These are phyloP conservation scores for Aplysina aerophoba DNA, from an alignment of 37 sponge, comb jelly and placozoan genomes.

Conservation along the genomic window DNA sequence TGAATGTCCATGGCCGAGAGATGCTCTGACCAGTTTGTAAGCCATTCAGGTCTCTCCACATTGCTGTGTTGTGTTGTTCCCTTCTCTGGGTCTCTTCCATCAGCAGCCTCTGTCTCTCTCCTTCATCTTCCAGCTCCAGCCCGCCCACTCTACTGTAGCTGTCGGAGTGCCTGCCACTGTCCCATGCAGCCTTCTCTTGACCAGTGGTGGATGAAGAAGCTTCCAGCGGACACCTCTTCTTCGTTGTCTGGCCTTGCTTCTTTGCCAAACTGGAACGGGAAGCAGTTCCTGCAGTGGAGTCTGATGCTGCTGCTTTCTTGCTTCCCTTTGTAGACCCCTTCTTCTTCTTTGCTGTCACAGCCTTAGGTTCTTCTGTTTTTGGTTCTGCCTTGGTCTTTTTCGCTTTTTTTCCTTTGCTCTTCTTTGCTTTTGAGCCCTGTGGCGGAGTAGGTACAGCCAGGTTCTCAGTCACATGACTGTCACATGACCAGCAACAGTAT, in stretches of 20 bases:
- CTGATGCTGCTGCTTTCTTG: neutral
- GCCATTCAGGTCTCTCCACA: conserved; percentile 29
- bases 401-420: neutral
- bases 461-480: neutral
- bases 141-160: neutral
- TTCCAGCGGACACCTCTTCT: neutral
- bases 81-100: conserved; percentile 30
- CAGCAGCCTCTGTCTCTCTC: neutral
- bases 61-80: conserved; percentile 42
- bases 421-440: neutral
- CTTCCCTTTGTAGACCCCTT: neutral
- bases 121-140: conserved; percentile 12
- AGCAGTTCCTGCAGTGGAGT: neutral
- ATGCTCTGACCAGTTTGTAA: conserved; percentile 23
- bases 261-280: neutral
- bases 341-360: neutral
- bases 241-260: neutral
- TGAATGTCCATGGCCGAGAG: conserved; percentile 37
- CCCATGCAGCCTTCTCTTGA: no score
- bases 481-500: no score
- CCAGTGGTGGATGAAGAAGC: neutral
- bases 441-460: neutral
- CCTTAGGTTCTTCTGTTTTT: neutral
- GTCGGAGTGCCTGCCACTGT: no score
- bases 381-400: neutral